phyloP scores from a whole-genome alignment of 1,140 invertebrate species.

The Lordiphosa mommai region DNA sequence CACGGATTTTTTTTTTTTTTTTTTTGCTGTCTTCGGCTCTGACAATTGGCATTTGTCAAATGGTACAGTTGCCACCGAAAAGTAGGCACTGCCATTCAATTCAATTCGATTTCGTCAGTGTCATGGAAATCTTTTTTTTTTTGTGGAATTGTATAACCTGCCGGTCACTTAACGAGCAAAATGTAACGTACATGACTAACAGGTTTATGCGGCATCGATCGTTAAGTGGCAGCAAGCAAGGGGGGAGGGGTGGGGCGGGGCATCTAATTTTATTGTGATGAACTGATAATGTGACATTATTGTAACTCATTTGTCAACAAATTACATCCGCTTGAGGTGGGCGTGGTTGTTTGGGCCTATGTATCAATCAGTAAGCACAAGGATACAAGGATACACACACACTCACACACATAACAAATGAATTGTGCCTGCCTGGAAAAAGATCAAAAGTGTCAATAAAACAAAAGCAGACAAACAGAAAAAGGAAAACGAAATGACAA shows the following conservation, averaged over 20 bases:
- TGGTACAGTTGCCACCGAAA: conserved; percentile 31
- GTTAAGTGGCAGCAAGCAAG: background rate
- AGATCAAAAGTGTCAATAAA: conserved; percentile 78
- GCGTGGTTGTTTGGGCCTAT: conserved; percentile 27
- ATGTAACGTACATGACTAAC: conserved; percentile 35
- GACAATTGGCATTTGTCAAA: conserved; percentile 64
- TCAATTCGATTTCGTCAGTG: conserved; percentile 12
- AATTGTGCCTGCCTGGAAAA: conserved; percentile 66
- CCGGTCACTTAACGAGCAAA: conserved; percentile 59
- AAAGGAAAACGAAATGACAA: conserved; percentile 58
- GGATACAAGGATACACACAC: conserved; percentile 11
- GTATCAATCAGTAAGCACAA: conserved; percentile 66
- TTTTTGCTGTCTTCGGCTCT: conserved; percentile 41
- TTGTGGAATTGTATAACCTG: conserved; percentile 40
- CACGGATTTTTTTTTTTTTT: conserved; percentile 17
- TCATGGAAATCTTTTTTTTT: conserved; percentile 13
- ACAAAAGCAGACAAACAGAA: conserved; percentile 60
- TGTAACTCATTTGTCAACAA: conserved; percentile 76
- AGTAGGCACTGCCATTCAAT: conserved; percentile 15
- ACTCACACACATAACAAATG: conserved; percentile 59
- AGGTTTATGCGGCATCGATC: conserved; percentile 18
- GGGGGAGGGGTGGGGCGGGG: conserved; percentile 8
- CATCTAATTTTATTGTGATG: conserved; percentile 76
- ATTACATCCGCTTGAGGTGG: conserved; percentile 56
- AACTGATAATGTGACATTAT: conserved; percentile 78